These are phyloP conservation scores for Gallinago nigripennis DNA, from an alignment of 2,797 vertebrate genomes.

Conservation along the genomic window DNA sequence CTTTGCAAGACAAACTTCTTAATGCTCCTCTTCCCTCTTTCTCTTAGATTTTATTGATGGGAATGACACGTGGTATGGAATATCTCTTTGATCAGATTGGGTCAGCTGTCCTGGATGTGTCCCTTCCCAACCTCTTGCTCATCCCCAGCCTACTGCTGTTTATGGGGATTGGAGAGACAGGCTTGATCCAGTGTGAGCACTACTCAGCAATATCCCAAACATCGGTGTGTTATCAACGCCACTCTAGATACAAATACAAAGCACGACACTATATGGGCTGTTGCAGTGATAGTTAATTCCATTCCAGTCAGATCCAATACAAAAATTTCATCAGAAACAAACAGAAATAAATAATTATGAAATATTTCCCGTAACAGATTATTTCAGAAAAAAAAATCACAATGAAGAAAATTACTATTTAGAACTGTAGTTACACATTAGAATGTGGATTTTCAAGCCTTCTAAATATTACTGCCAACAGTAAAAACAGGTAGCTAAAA, in stretches of 20 bases:
- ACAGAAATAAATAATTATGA: not conserved
- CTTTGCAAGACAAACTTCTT: not conserved
- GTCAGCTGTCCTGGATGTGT: not conserved
- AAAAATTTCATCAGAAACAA: not conserved
- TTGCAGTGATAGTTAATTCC: not conserved
- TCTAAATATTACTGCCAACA: not conserved
- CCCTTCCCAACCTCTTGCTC: not conserved
- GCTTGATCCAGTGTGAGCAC: not conserved
- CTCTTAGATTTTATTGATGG: not conserved
- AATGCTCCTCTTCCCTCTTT: rapidly evolving
- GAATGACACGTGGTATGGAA: not conserved
- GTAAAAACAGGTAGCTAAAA: not conserved
- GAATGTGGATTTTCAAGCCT: not conserved
- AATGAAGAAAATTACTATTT: not conserved
- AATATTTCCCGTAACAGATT: not conserved
- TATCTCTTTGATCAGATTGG: not conserved
- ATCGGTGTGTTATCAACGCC: not conserved
- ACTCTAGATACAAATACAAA: not conserved
- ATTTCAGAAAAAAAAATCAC: not conserved
- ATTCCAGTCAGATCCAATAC: not conserved
- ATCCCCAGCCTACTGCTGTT: rapidly evolving
- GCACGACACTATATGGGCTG: not conserved
- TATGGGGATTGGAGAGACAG: not conserved
- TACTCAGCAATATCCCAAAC: not conserved
- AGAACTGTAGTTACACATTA: not conserved